Evolutionary conservation across 1,140 invertebrate genomes (phyloP).

Genomic region (Delia radicum): DNA sequence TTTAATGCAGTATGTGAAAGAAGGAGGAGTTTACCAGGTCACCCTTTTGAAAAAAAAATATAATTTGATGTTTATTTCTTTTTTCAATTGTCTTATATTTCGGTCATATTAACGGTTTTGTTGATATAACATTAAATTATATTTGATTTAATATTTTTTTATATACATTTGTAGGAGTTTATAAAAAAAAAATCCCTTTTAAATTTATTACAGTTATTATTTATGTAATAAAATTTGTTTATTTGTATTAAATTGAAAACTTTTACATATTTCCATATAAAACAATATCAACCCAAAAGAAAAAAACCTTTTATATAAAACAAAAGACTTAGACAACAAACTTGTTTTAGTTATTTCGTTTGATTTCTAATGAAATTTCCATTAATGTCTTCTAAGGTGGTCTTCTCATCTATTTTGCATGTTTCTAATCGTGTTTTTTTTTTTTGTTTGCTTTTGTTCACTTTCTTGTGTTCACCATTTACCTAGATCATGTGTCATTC

Average conservation of each 20-base stretch:
- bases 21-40: conserved; percentile 12
- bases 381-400: conserved; percentile 6
- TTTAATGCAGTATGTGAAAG: background rate
- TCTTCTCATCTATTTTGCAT: conserved; percentile 18
- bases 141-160: no score
- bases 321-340: background rate
- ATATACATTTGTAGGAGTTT: no score
- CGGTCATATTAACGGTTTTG: conserved; percentile 13
- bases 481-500: conserved; percentile 17
- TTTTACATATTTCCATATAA: background rate
- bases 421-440: conserved; percentile 4
- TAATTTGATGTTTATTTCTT: background rate
- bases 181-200: no score
- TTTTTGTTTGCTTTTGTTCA: background rate
- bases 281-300: no score
- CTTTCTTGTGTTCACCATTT: background rate
- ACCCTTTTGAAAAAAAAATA: conserved; percentile 3
- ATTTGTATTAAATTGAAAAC: background rate
- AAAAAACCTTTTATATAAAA: background rate
- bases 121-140: no score
- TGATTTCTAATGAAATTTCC: conserved; percentile 4
- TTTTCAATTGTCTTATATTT: background rate
- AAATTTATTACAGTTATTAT: background rate
- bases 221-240: background rate
- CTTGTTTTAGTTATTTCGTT: background rate